These are phyloP conservation scores for Tachina lurida DNA, from an alignment of 2,888 invertebrate genomes.

Conservation along the genomic window DNA sequence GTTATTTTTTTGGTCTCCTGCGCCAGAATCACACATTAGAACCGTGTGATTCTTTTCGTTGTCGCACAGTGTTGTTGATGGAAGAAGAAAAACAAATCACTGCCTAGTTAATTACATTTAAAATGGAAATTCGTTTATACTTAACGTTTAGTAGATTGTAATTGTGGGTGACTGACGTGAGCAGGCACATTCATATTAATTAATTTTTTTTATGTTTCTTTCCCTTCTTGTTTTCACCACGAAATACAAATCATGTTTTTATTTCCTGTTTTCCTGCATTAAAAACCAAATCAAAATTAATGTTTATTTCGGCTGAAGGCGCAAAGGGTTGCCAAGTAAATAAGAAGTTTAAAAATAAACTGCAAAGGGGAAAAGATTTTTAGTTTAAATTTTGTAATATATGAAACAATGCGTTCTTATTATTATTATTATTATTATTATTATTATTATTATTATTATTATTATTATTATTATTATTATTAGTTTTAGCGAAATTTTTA, in stretches of 20 bases:
- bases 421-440: no score
- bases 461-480: no score
- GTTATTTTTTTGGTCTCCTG: no score
- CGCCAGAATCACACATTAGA: conserved; percentile 7
- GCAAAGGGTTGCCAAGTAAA: conserved; percentile 28
- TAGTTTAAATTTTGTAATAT: neutral
- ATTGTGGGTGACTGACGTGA: conserved; percentile 45
- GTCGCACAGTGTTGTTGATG: neutral
- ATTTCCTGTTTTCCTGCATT: conserved; percentile 63
- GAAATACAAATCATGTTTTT: conserved; percentile 64
- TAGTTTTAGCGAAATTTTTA: no score
- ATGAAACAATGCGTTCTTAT: no score
- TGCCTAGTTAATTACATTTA: conserved; percentile 53
- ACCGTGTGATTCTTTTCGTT: neutral
- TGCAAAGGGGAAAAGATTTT: neutral
- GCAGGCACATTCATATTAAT: conserved; percentile 55
- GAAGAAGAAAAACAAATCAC: conserved; percentile 10
- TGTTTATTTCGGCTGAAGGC: conserved; percentile 45
- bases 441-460: no score
- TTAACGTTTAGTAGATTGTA: conserved; percentile 26
- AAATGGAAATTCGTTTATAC: conserved; percentile 54
- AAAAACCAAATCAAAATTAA: conserved; percentile 64
- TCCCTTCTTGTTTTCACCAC: conserved; percentile 17
- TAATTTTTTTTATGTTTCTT: neutral
- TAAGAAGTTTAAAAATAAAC: neutral